A percentile compares a stretch with the other conserved stretches of the same genome.
Evolutionary conservation across 2,113 vertebrate genomes (phyloP).

Genomic region (Coptodon rendalli): DNA sequence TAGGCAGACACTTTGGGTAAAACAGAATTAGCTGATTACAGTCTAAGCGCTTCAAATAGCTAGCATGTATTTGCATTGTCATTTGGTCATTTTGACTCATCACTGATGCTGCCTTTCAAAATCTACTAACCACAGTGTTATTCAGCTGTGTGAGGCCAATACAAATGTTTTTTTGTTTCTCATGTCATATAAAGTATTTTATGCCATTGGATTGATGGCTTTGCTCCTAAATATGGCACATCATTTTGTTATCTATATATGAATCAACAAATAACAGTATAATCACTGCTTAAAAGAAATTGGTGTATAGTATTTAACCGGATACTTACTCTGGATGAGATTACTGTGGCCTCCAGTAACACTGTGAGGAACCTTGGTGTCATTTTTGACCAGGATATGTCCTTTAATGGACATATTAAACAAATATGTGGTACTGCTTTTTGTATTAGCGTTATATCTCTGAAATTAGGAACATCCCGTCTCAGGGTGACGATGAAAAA

Average conservation of each 20-base stretch:
- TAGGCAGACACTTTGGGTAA: background rate
- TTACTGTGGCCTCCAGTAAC: background rate
- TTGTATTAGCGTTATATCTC: background rate
- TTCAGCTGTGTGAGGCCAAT: background rate
- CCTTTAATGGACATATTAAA: background rate
- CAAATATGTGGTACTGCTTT: background rate
- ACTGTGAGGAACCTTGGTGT: background rate
- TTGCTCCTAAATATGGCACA: background rate
- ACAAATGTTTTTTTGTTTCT: background rate
- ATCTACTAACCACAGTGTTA: background rate
- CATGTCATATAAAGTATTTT: background rate
- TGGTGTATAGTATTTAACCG: background rate
- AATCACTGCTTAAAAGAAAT: background rate
- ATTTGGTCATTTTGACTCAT: background rate
- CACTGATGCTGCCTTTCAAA: background rate
- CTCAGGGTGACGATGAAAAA: background rate
- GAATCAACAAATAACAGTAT: background rate
- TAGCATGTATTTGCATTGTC: background rate
- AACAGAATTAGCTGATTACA: background rate
- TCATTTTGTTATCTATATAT: background rate
- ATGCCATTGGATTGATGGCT: background rate
- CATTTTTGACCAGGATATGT: background rate
- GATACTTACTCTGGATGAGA: background rate
- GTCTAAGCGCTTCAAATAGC: background rate
- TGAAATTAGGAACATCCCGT: background rate